Conservation (phyloP, 1,140 invertebrate genomes). For the Myzus persicae region DNA sequence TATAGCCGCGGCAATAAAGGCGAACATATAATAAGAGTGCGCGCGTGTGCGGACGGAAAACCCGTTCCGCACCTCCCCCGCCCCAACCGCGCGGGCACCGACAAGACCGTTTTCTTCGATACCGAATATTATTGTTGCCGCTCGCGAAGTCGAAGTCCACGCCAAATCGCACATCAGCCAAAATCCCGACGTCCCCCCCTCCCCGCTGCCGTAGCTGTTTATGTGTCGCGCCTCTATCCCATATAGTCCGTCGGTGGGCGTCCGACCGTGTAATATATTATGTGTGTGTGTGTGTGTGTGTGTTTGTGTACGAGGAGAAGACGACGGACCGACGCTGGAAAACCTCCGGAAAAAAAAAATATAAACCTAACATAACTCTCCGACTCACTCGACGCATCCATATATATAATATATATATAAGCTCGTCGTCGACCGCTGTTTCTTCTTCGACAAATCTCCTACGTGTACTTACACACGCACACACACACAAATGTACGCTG, state of each 20-base stretch:
- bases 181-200: background rate
- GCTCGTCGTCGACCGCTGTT: background rate
- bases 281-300: background rate
- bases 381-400: background rate
- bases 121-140: background rate
- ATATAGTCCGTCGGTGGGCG: background rate
- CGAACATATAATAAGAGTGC: background rate
- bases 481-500: background rate
- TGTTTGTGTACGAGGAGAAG: background rate
- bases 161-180: constrained; percentile 35
- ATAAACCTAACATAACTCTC: background rate
- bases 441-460: constrained; percentile 36
- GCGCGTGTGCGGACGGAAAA: background rate
- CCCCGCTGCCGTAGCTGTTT: background rate
- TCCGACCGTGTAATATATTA: background rate
- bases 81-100: too few relatives aligned
- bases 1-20: background rate
- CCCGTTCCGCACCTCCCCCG: background rate
- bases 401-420: background rate
- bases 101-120: background rate
- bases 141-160: background rate
- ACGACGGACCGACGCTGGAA: background rate
- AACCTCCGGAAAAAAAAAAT: background rate
- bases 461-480: background rate
- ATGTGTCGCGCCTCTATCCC: background rate